Evolutionary conservation across 2,797 vertebrate genomes (phyloP), one percentile per base, ranked within the genome.

Genomic region (Diglossa cyanea): DNA sequence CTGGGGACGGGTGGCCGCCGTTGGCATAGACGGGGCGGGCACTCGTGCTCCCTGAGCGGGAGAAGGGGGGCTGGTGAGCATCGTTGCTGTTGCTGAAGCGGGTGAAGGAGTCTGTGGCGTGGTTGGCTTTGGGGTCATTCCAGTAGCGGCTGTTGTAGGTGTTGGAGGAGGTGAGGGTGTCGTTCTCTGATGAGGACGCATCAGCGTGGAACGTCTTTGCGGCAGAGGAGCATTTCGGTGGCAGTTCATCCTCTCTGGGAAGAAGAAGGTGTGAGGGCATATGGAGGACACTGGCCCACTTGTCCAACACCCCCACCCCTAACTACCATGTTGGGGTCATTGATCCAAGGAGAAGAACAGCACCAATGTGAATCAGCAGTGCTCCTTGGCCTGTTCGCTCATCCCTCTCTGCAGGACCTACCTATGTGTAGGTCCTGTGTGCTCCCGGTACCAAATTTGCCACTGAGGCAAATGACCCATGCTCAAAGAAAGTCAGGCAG

Each of bases 71-170:
- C 95, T 99, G 99, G 35, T 98, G 98, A 28, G 98, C 97, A 61
- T 99, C 98, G 1, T 96, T 97, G 83, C 98, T 98, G 7, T 99
- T 99, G 91, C 89, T 94, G 96, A 99, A 99, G 94, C 98, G 98
- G 48, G 98, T 98, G 95, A 99, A 99, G 21, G 99, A 98, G 97
- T 99, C 99, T 58, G 98, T 98, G 96, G 98, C 97, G 1, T 98
- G 98, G 77, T 98, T 99, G 90, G 98, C 98, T 97, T 99, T 99
- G 62, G 99, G 98, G 88, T 99, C 99, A 30, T 98, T 99, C 99
- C 99, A 99, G 97, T 99, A 99, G 92, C 98, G 99, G 94, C 99
- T 99, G 98, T 99, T 99, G 97, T 99, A 99, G 68, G 99, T 99
- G 97, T 99, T 99, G 95, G 99, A 99, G 37, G 99, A 99, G 8